Evolutionary conservation across 2,797 vertebrate genomes (phyloP), one percentile per base, ranked within the genome.

Genomic region (Botia kubotai): DNA sequence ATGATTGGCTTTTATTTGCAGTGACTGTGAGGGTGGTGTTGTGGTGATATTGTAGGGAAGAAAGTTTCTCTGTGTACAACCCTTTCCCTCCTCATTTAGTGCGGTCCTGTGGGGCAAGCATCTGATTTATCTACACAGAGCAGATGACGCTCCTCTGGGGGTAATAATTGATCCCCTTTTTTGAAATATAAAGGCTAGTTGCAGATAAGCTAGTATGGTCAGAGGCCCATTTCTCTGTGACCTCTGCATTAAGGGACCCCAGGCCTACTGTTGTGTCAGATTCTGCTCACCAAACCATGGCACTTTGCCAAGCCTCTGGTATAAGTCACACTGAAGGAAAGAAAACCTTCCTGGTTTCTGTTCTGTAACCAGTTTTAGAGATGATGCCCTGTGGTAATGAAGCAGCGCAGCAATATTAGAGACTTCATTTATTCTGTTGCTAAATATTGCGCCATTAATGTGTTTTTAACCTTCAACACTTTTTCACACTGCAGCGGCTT

Each of bases 91-190:
- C 71, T 75, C 3, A 39, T 72, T 79, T 60, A 21, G 14, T 0
- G 1, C 5, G 58, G 84, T 84, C 85, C 85, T 39, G 72, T 85
- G 84, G 87, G 82, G 21, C 73, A 82, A 73, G 67, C 1, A 1
- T 83, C 78, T 90, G 86, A 93, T 92, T 93, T 93, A 93, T 94
- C 92, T 90, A 70, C 85, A 87, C 78, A 77, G 88, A 86, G 85
- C 92, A 94, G 93, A 90, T 83, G 88, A 86, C 72, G 85, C 75
- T 48, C 79, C 75, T 89, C 90, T 78, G 52, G 72, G 87, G 79
- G 85, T 85, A 89, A 88, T 91, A 92, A 93, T 94, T 92, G 93
- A 92, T 92, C 89, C 87, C 85, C 85, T 83, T 91, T 94, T 88
- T 84, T 89, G 48, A 84, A 79, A 77, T 81, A 85, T 82, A 84